Evolutionary conservation across 2,797 vertebrate genomes (phyloP).

Genomic region (Mormyrops attenuatus): DNA sequence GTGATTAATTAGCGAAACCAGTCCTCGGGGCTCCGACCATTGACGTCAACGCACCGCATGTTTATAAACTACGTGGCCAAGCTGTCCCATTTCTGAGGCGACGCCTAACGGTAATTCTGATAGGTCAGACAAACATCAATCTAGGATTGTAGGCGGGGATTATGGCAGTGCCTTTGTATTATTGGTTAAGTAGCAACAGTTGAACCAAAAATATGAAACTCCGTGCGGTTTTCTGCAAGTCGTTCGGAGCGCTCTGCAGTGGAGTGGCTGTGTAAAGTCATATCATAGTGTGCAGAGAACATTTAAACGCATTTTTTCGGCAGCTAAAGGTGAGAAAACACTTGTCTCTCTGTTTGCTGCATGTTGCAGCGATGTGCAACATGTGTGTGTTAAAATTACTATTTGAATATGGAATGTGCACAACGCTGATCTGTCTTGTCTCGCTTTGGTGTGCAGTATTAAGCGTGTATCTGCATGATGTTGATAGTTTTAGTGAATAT

Average conservation of each 20-base stretch:
- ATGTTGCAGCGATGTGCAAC: background rate
- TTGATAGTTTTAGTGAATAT: background rate
- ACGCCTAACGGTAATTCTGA: background rate
- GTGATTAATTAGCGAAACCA: background rate
- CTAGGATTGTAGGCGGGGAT: background rate
- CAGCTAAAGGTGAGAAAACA: background rate
- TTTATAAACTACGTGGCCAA: slow-evolving; percentile 34
- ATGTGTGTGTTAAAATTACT: background rate
- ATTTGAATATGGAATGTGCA: background rate
- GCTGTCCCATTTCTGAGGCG: slow-evolving; percentile 23
- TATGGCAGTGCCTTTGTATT: slow-evolving; percentile 10
- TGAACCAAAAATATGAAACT: background rate
- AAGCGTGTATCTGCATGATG: background rate
- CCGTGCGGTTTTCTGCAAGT: background rate
- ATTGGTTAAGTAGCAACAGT: background rate
- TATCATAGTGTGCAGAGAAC: background rate
- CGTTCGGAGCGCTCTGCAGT: background rate
- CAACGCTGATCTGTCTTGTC: background rate
- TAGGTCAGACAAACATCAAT: background rate
- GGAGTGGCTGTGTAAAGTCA: background rate
- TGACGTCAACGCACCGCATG: slow-evolving; percentile 57
- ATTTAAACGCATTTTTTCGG: background rate
- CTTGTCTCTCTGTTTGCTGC: background rate
- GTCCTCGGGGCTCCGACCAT: slow-evolving; percentile 19
- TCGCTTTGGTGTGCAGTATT: background rate